Conservation (phyloP, 2,888 invertebrate species). For the Brachyopa scutellaris region DNA sequence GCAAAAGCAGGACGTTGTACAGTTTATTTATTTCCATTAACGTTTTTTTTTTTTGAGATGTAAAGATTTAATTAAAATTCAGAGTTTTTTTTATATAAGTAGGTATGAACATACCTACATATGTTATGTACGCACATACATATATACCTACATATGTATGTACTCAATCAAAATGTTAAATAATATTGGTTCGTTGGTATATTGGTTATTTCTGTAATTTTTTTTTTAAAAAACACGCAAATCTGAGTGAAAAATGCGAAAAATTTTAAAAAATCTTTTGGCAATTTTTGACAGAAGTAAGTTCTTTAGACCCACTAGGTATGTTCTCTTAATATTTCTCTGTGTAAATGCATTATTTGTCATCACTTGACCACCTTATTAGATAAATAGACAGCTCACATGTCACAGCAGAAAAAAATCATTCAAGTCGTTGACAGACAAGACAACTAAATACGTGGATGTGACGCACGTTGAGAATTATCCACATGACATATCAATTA, state of each 20-base stretch:
- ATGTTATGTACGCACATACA: too few relatives aligned
- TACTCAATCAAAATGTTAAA: conserved; percentile 30
- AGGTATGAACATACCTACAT: too few relatives aligned
- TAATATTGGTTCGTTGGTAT: conserved; percentile 28
- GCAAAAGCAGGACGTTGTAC: conserved; percentile 11
- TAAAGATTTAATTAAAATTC: conserved; percentile 53
- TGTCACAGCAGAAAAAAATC: background rate
- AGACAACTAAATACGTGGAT: conserved; percentile 27
- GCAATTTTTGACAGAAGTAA: too few relatives aligned
- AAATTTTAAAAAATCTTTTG: too few relatives aligned
- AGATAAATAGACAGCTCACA: background rate
- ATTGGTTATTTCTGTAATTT: too few relatives aligned
- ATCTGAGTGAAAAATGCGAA: too few relatives aligned
- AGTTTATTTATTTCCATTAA: conserved; percentile 29
- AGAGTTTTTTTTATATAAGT: conserved; percentile 16
- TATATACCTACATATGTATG: too few relatives aligned
- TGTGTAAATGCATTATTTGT: too few relatives aligned
- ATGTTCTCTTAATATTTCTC: too few relatives aligned
- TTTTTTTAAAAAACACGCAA: too few relatives aligned
- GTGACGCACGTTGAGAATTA: conserved; percentile 48
- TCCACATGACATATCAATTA: conserved; percentile 61
- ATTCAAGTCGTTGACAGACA: background rate
- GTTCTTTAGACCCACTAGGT: too few relatives aligned
- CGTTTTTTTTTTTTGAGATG: conserved; percentile 12
- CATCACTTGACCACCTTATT: background rate